Evolutionary conservation across 1,140 invertebrate genomes (phyloP).

Genomic region (Formica exsecta): DNA sequence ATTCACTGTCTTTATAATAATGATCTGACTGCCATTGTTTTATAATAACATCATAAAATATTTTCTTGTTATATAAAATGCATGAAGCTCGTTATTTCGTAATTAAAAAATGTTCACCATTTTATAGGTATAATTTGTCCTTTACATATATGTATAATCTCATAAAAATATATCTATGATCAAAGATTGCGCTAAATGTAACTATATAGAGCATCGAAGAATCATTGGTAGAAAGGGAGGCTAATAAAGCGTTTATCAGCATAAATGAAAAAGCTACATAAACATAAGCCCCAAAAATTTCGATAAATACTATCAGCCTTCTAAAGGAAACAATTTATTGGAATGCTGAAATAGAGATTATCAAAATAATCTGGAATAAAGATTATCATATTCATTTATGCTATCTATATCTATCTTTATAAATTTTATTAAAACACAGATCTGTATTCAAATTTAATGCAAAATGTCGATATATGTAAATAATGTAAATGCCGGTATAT

Average conservation of each 20-base stretch:
- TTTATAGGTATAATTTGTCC: slow-evolving; percentile 39
- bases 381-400: slow-evolving; percentile 20
- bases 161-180: slow-evolving; percentile 29
- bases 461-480: slow-evolving; percentile 3
- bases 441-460: slow-evolving; percentile 8
- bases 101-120: slow-evolving; percentile 47
- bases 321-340: slow-evolving; percentile 18
- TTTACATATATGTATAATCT: not conserved
- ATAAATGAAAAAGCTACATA: slow-evolving; percentile 18
- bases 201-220: slow-evolving; percentile 4
- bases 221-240: not conserved
- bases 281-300: slow-evolving; percentile 13
- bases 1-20: not conserved
- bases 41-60: slow-evolving; percentile 16
- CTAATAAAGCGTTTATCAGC: not conserved
- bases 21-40: slow-evolving; percentile 2
- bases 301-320: not conserved
- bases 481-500: slow-evolving; percentile 22
- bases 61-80: slow-evolving; percentile 12
- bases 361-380: not conserved
- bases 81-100: not conserved
- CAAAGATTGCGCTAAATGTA: not conserved
- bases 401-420: slow-evolving; percentile 21
- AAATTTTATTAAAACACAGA: not conserved
- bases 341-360: slow-evolving; percentile 25